Evolutionary conservation across 2,797 vertebrate species (phyloP).

Genomic region (Squalus acanthias): DNA sequence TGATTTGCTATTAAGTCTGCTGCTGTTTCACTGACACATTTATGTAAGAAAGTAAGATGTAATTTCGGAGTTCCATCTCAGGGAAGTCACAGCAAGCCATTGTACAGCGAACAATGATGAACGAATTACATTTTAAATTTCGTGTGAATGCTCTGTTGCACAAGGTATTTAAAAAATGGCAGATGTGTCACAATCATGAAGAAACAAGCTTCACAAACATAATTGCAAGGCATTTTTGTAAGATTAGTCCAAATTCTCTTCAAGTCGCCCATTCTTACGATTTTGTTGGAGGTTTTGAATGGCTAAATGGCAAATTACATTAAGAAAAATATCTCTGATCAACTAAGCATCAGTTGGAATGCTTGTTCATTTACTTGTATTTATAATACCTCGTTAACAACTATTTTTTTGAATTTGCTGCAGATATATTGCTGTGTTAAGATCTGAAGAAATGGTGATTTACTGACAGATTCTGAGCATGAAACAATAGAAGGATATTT

Average conservation of each 20-base stretch:
- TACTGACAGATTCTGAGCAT: conserved; percentile 21
- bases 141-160: conserved; percentile 34
- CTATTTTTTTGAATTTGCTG: background rate
- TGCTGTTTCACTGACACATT: conserved; percentile 32
- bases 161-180: conserved; percentile 37
- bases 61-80: conserved; percentile 34
- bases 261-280: background rate
- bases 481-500: conserved; percentile 20
- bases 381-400: conserved; percentile 23
- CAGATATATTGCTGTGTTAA: conserved; percentile 16
- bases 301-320: conserved; percentile 32
- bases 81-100: conserved; percentile 32
- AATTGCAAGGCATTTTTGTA: conserved; percentile 31
- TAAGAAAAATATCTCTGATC: conserved; percentile 29
- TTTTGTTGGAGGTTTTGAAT: conserved; percentile 18
- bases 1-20: conserved; percentile 34
- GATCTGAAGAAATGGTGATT: conserved; percentile 30
- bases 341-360: conserved; percentile 24
- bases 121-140: conserved; percentile 37
- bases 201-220: conserved; percentile 33
- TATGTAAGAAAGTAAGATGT: conserved; percentile 37
- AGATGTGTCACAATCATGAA: conserved; percentile 35
- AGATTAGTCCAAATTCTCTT: conserved; percentile 27
- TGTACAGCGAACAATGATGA: conserved; percentile 37
- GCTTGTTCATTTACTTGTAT: conserved; percentile 27